phyloP scores from a whole-genome alignment of 1,140 invertebrate species.

The Penaeus chinensis region DNA sequence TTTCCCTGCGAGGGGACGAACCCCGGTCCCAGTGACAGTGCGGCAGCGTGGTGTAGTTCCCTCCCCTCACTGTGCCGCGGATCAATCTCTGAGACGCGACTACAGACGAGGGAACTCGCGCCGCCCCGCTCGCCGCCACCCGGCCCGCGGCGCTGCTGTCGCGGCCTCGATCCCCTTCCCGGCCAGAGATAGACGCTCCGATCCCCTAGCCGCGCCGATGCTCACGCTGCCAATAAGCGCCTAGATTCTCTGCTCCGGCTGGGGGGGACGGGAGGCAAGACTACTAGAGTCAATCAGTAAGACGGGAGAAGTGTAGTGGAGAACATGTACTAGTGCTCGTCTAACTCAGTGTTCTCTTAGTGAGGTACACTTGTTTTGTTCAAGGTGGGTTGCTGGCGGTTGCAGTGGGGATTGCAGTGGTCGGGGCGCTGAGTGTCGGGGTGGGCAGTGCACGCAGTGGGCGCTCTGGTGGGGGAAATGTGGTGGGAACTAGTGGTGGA shows the following conservation, averaged over 20 bases:
- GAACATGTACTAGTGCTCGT: conserved; percentile 48
- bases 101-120: conserved; percentile 41
- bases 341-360: conserved; percentile 45
- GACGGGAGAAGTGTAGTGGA: conserved; percentile 46
- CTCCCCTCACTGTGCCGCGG: conserved; percentile 50
- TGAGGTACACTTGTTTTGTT: conserved; percentile 52
- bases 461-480: not conserved
- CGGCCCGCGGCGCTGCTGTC: conserved; percentile 40
- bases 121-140: conserved; percentile 21
- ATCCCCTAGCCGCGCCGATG: conserved; percentile 33
- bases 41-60: conserved; percentile 41
- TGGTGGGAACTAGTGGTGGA: conserved; percentile 8
- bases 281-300: conserved; percentile 54
- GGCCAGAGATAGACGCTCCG: conserved; percentile 18
- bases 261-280: conserved; percentile 39
- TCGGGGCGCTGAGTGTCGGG: not conserved
- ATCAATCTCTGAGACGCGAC: conserved; percentile 58
- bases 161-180: conserved; percentile 29
- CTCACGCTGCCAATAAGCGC: conserved; percentile 23
- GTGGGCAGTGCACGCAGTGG: conserved; percentile 13
- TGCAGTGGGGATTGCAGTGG: not conserved
- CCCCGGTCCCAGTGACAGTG: conserved; percentile 30
- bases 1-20: not conserved
- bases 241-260: conserved; percentile 32
- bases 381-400: conserved; percentile 44